A percentile compares a stretch with the other conserved stretches of the same genome.
Evolutionary conservation across 2,797 vertebrate genomes (phyloP).

Genomic region (Periophthalmus magnuspinnatus): DNA sequence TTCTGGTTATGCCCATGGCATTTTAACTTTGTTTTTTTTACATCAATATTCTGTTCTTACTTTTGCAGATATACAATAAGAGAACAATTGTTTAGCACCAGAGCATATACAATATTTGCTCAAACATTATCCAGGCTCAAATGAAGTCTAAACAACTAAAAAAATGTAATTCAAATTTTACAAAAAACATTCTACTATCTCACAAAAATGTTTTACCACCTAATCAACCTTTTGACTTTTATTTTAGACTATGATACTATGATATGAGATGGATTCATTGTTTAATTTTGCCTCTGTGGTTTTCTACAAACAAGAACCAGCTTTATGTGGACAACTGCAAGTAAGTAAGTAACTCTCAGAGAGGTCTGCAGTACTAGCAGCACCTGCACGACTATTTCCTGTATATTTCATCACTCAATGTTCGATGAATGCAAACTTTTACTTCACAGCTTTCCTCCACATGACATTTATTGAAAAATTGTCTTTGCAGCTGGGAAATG

Average conservation of each 20-base stretch:
- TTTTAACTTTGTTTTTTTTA: slow-evolving; percentile 35
- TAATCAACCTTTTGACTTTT: too few relatives aligned
- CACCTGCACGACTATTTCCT: too few relatives aligned
- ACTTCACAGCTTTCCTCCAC: neutral
- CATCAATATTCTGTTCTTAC: slow-evolving; percentile 10
- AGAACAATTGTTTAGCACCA: slow-evolving; percentile 8
- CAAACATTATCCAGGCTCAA: neutral
- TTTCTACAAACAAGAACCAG: too few relatives aligned
- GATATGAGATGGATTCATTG: too few relatives aligned
- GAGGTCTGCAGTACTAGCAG: too few relatives aligned
- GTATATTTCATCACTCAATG: neutral
- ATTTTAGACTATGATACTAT: too few relatives aligned
- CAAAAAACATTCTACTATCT: neutral
- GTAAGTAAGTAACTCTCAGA: too few relatives aligned
- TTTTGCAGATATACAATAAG: slow-evolving; percentile 11
- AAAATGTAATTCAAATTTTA: neutral
- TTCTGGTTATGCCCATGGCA: slow-evolving; percentile 22
- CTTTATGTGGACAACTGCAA: too few relatives aligned
- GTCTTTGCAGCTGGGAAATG: neutral
- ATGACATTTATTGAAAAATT: neutral
- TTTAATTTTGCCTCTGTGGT: too few relatives aligned
- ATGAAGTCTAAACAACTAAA: neutral
- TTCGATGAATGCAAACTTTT: neutral
- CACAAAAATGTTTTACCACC: too few relatives aligned
- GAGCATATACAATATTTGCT: slow-evolving; percentile 12